These are phyloP conservation scores for Phenganax marumi DNA, from an alignment of 92 coral and sea anemone species.

Conservation along the genomic window DNA sequence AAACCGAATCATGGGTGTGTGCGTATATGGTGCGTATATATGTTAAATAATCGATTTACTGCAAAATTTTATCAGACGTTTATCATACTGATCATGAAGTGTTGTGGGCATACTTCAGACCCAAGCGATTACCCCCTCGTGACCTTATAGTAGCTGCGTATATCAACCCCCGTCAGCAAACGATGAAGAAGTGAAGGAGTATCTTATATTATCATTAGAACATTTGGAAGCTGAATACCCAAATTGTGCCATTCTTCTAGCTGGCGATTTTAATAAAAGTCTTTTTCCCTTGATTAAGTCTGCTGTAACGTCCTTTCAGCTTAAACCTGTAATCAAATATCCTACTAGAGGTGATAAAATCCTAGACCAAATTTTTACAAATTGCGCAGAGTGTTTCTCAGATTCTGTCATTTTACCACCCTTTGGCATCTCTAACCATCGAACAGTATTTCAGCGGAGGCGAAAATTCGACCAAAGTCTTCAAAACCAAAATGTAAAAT, in stretches of 20 bases:
- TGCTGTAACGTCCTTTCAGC: constrained; percentile 40
- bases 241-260: constrained; percentile 59
- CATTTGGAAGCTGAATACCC: constrained; percentile 57
- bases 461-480: constrained; percentile 12
- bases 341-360: constrained; percentile 48
- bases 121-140: constrained; percentile 37
- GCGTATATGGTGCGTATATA: constrained; percentile 20
- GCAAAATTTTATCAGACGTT: constrained; percentile 24
- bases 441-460: constrained; percentile 15
- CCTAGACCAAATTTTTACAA: constrained; percentile 50
- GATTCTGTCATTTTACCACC: constrained; percentile 12
- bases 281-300: constrained; percentile 21
- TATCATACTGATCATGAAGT: constrained; percentile 37
- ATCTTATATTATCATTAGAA: constrained; percentile 46
- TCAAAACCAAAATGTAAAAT: constrained; percentile 12
- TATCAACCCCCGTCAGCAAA: constrained; percentile 38
- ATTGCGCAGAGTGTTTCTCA: constrained; percentile 19
- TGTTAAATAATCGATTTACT: constrained; percentile 33
- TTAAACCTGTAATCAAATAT: constrained; percentile 43
- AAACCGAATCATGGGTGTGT: constrained; percentile 21
- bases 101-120: constrained; percentile 23
- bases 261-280: constrained; percentile 27
- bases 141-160: constrained; percentile 29
- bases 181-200: constrained; percentile 10
- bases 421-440: constrained; percentile 47